Evolutionary conservation across 2,888 invertebrate species (phyloP).

Genomic region (Ormyrus rosae): DNA sequence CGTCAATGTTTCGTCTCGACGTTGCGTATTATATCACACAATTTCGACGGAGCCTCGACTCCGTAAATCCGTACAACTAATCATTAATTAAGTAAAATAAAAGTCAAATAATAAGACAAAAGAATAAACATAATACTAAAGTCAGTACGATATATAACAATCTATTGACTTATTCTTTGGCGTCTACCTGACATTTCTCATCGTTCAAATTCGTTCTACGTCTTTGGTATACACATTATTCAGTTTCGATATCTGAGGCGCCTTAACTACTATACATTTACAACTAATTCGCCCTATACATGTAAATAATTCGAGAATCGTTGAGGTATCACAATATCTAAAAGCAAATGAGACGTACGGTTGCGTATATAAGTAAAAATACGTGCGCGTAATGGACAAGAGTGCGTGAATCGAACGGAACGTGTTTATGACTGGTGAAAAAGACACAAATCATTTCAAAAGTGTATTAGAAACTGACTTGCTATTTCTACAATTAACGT

Average conservation of each 20-base stretch:
- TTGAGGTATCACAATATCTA: conserved; percentile 55
- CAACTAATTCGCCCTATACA: conserved; percentile 24
- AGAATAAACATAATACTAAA: conserved; percentile 41
- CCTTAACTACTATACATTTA: not conserved
- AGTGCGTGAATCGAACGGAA: not conserved
- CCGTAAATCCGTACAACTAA: conserved; percentile 29
- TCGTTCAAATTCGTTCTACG: not conserved
- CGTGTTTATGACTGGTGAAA: not conserved
- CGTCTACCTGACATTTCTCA: not conserved
- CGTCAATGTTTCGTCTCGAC: conserved; percentile 32
- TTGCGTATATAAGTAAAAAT: not conserved
- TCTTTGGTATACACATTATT: not conserved
- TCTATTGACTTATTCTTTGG: conserved; percentile 1
- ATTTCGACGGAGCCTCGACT: conserved; percentile 27
- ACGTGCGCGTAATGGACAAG: not conserved
- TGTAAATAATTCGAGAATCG: conserved; percentile 35
- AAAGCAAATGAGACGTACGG: conserved; percentile 37
- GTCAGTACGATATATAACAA: conserved; percentile 19
- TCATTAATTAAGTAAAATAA: conserved; percentile 19
- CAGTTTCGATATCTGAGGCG: not conserved
- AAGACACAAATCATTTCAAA: not conserved
- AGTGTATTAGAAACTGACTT: not conserved
- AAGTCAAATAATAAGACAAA: conserved; percentile 16
- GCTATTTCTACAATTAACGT: not conserved
- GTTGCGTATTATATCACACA: conserved; percentile 25